These are phyloP conservation scores for Ctenodactylus gundi DNA, from an alignment of 2,113 vertebrate genomes.

Conservation along the genomic window DNA sequence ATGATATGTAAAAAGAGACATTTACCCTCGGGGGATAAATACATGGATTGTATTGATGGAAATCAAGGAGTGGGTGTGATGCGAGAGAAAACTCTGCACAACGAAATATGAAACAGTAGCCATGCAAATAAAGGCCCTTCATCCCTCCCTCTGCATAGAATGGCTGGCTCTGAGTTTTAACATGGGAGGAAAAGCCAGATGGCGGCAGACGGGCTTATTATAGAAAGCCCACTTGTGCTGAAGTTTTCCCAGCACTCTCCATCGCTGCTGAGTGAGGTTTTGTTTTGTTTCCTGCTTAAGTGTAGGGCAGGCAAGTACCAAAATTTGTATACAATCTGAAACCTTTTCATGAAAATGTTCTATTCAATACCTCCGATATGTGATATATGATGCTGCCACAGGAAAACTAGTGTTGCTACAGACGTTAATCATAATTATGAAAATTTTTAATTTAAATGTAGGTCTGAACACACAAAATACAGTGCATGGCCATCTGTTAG, in stretches of 20 bases:
- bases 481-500: constrained; percentile 87
- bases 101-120: constrained; percentile 8
- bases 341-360: constrained; percentile 77
- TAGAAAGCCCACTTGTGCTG: constrained; percentile 45
- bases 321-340: constrained; percentile 78
- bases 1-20: not conserved
- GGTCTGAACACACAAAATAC: constrained; percentile 85
- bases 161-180: constrained; percentile 66
- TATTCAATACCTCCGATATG: constrained; percentile 77
- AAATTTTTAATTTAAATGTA: constrained; percentile 90
- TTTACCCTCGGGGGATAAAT: not conserved
- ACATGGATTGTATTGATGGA: not conserved
- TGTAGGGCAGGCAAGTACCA: constrained; percentile 71
- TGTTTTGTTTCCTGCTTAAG: constrained; percentile 69
- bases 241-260: constrained; percentile 67
- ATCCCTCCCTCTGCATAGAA: constrained; percentile 56
- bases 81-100: constrained; percentile 43
- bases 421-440: constrained; percentile 86
- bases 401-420: constrained; percentile 84
- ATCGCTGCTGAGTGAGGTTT: constrained; percentile 72
- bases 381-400: constrained; percentile 76
- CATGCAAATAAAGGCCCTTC: constrained; percentile 61
- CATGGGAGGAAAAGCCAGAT: constrained; percentile 68
- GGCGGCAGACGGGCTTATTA: constrained; percentile 69
- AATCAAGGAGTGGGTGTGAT: not conserved